Conservation (phyloP, 2,888 invertebrate genomes). For the Dicyrtoma fusca region DNA sequence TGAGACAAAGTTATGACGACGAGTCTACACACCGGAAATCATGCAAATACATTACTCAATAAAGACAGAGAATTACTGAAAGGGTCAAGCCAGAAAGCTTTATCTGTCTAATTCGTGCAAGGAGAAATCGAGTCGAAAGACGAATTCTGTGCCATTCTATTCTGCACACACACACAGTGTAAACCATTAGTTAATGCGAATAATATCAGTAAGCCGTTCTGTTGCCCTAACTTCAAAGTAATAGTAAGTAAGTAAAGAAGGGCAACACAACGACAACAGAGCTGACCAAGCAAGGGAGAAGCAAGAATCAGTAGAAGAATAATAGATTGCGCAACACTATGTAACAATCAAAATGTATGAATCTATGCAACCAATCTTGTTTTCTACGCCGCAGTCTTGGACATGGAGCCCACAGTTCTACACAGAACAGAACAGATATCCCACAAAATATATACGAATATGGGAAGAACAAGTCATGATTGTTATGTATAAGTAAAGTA, state of each 20-base stretch:
- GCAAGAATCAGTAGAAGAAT: not conserved
- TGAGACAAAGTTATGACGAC: not conserved
- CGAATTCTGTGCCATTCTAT: not conserved
- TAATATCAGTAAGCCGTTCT: not conserved
- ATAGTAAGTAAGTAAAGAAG: too few species aligned
- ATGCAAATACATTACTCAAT: slow-evolving; percentile 6
- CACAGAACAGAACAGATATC: too few species aligned
- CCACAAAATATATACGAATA: too few species aligned
- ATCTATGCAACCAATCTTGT: too few species aligned
- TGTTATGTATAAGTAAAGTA: too few species aligned
- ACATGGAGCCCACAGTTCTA: too few species aligned
- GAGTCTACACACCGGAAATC: slow-evolving; percentile 27
- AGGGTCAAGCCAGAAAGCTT: slow-evolving; percentile 29
- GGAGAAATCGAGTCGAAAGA: slow-evolving; percentile 30
- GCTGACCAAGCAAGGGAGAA: not conserved
- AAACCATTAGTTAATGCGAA: slow-evolving; percentile 4
- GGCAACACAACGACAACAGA: too few species aligned
- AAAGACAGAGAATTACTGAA: slow-evolving; percentile 4
- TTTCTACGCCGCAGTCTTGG: too few species aligned
- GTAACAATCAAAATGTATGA: not conserved
- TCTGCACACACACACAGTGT: not conserved
- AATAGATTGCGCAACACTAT: not conserved
- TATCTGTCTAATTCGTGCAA: slow-evolving; percentile 32
- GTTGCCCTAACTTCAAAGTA: too few species aligned
- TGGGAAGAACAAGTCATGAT: too few species aligned